Evolutionary conservation across 2,113 vertebrate species (phyloP), one percentile per base, ranked within the genome.

Genomic region (Acrocephalus kingi): DNA sequence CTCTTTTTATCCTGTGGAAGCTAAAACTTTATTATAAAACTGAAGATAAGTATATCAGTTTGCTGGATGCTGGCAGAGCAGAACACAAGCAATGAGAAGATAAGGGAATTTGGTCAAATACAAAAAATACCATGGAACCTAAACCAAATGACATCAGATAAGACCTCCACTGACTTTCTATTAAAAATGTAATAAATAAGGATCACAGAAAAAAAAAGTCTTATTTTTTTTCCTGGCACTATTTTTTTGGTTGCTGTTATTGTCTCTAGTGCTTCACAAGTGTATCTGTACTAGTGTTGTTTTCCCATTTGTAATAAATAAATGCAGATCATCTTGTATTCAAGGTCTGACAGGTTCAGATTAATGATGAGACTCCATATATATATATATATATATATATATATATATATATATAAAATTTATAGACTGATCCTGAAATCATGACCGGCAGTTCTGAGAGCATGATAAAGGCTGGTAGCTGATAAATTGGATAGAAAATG

Each of bases 121-220:
- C 94, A 97, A 97, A 97, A 97, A 97, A 94, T 94, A 87, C 95
- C 90, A 93, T 95, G 97, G 97, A 98, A 98, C 95, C 97, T 97
- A 98, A 98, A 97, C 96, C 97, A 94, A 98, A 97, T 97, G 96
- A 97, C 97, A 98, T 97, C 95, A 97, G 98, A 98, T 98, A 98
- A 98, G 94, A 64, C 93, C 91, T 94, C 83, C 75, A 91, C 96
- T 92, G 97, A 89, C 89, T 97, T 98, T 97, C 98, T 97, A 97
- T 98, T 98, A 98, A 98, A 98, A 98, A 97, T 96, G 93, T 95
- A 98, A 98, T 98, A 98, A 98, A 98, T 98, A 97, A 97, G 96
- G 97, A 97, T 96, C 80, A 97, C 66, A 96, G 92, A 45, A 93
- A 80, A 76, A 76, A 76, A 80, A 88, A 87, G 24, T 25, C 8